Percentiles rank a stretch among this genome's conserved stretches.
Conservation (phyloP, 2,888 invertebrate species). For the Adineta ricciae region DNA sequence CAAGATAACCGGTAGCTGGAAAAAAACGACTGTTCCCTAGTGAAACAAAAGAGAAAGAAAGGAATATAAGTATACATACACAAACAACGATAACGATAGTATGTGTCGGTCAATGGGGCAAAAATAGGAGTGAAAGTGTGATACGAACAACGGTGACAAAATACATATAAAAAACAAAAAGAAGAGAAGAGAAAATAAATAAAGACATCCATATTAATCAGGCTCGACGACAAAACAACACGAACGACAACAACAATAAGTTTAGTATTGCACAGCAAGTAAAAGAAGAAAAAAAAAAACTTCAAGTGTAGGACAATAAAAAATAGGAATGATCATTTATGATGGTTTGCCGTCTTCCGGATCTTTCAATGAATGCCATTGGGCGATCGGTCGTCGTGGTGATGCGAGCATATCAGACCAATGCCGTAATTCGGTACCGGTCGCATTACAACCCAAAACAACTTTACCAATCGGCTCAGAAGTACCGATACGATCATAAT, state of each 20-base stretch:
- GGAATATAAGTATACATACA: not conserved
- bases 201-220: not conserved
- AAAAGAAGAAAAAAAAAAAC: not conserved
- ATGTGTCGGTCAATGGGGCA: not conserved
- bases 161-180: not conserved
- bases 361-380: slow-evolving; percentile 86
- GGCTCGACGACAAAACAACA: not conserved
- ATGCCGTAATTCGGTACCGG: slow-evolving; percentile 92
- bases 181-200: not conserved
- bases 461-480: slow-evolving; percentile 98
- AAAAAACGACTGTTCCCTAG: not conserved
- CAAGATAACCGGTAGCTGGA: not conserved
- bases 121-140: not conserved
- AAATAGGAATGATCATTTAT: slow-evolving; percentile 11
- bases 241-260: not conserved
- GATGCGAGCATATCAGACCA: slow-evolving; percentile 99
- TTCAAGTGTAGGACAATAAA: not conserved
- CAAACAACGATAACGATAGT: not conserved
- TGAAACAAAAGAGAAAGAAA: not conserved
- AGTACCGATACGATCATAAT: slow-evolving; percentile 98
- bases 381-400: slow-evolving; percentile 94
- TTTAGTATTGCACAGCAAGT: not conserved
- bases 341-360: slow-evolving; percentile 28
- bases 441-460: slow-evolving; percentile 88
- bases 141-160: not conserved